Conservation (phyloP, 2,888 invertebrate genomes). For the Lutraria lutraria region DNA sequence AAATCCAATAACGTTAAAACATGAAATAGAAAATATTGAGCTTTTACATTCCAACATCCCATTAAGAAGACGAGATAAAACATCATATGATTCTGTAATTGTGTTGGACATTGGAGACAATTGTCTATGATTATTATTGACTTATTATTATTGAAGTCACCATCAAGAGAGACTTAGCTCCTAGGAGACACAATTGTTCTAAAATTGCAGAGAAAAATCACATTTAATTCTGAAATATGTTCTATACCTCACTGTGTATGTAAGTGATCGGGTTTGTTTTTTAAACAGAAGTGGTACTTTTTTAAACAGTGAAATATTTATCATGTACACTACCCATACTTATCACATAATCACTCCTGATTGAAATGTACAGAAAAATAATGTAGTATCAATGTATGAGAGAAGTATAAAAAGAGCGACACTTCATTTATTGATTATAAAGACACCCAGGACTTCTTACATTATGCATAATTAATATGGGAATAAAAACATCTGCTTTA, state of each 20-base stretch:
- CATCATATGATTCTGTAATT: too few species aligned
- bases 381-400: too few species aligned
- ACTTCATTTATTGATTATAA: not conserved
- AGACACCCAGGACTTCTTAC: not conserved
- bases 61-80: too few species aligned
- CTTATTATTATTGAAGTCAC: too few species aligned
- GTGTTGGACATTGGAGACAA: not conserved
- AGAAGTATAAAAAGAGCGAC: too few species aligned
- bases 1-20: too few species aligned
- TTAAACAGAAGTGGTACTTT: not conserved
- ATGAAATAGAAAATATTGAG: too few species aligned
- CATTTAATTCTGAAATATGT: constrained; percentile 8
- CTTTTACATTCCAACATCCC: too few species aligned
- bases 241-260: not conserved
- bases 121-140: constrained; percentile 13
- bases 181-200: constrained; percentile 6
- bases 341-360: too few species aligned
- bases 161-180: not conserved
- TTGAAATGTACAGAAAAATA: too few species aligned
- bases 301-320: too few species aligned
- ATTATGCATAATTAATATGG: constrained; percentile 26
- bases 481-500: constrained; percentile 21
- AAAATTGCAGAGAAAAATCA: not conserved
- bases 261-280: not conserved
- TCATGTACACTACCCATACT: too few species aligned